Conservation (phyloP, 2,888 invertebrate species). For the Scrobipalpa atriplicella region DNA sequence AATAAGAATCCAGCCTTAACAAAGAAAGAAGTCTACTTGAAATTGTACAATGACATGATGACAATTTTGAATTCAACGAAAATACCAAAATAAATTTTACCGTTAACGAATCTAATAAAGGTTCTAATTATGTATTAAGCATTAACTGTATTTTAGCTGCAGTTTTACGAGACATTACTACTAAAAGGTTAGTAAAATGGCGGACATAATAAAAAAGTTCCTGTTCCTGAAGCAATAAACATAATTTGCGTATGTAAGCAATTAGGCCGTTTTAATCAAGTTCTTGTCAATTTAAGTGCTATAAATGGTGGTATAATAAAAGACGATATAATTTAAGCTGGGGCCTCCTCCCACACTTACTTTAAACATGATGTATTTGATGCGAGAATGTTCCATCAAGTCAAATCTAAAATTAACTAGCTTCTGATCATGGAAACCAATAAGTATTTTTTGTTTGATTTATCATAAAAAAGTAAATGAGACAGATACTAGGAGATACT, state of each 20-base stretch:
- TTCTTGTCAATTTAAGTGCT: neutral
- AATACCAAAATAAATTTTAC: too few relatives aligned
- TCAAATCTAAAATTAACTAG: neutral
- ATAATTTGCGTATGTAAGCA: neutral
- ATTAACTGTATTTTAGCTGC: too few relatives aligned
- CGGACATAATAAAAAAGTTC: neutral
- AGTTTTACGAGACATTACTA: too few relatives aligned
- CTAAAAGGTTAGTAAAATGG: neutral
- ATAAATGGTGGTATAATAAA: conserved; percentile 20
- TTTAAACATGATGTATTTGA: conserved; percentile 7
- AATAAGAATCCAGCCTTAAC: too few relatives aligned
- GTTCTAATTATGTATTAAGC: neutral
- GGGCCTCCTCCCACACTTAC: conserved; percentile 16
- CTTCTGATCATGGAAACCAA: neutral
- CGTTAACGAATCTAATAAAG: too few relatives aligned
- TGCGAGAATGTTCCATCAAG: neutral
- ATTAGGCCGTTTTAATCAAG: neutral
- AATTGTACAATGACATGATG: too few relatives aligned
- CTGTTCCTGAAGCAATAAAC: neutral
- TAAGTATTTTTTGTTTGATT: too few relatives aligned
- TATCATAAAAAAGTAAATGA: too few relatives aligned
- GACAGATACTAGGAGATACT: too few relatives aligned
- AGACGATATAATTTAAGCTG: neutral
- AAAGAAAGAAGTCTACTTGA: too few relatives aligned
- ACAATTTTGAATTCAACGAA: too few relatives aligned